Evolutionary conservation across 2,797 vertebrate genomes (phyloP).

Genomic region (Valencia hispanica): DNA sequence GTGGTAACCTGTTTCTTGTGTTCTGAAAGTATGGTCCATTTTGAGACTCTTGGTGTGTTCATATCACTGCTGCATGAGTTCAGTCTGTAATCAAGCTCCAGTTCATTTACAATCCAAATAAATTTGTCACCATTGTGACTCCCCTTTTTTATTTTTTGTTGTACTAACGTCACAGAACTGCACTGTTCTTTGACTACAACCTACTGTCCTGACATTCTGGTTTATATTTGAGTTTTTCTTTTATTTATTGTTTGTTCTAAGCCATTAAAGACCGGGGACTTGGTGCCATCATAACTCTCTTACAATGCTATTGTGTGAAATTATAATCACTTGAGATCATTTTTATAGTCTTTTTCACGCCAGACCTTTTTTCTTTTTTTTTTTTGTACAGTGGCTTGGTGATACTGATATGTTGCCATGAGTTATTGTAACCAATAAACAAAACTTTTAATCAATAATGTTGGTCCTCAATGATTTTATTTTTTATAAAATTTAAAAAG

Average conservation of each 20-base stretch:
- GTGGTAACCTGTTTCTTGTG: background rate
- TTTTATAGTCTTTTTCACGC: conserved; percentile 89
- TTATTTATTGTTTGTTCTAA: conserved; percentile 79
- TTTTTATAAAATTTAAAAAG: background rate
- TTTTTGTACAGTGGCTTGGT: conserved; percentile 98
- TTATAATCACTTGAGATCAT: conserved; percentile 87
- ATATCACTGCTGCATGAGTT: conserved; percentile 6
- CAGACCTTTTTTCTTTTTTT: conserved; percentile 88
- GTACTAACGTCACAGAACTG: conserved; percentile 38
- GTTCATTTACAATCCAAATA: conserved; percentile 13
- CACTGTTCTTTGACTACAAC: conserved; percentile 83
- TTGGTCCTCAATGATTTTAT: conserved; percentile 16
- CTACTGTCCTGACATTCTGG: conserved; percentile 63
- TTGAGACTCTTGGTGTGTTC: conserved; percentile 11
- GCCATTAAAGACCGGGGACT: conserved; percentile 88
- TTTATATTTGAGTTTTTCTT: conserved; percentile 23
- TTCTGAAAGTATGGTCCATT: conserved; percentile 8
- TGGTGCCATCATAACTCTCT: conserved; percentile 86
- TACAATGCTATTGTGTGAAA: conserved; percentile 91
- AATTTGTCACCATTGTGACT: conserved; percentile 13
- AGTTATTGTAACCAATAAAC: conserved; percentile 97
- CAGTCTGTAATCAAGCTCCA: conserved; percentile 20
- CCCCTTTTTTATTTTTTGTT: conserved; percentile 28
- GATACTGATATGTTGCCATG: conserved; percentile 92
- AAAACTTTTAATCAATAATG: conserved; percentile 90